phyloP scores from a whole-genome alignment of 2,113 vertebrate species.

The Odocoileus virginianus region DNA sequence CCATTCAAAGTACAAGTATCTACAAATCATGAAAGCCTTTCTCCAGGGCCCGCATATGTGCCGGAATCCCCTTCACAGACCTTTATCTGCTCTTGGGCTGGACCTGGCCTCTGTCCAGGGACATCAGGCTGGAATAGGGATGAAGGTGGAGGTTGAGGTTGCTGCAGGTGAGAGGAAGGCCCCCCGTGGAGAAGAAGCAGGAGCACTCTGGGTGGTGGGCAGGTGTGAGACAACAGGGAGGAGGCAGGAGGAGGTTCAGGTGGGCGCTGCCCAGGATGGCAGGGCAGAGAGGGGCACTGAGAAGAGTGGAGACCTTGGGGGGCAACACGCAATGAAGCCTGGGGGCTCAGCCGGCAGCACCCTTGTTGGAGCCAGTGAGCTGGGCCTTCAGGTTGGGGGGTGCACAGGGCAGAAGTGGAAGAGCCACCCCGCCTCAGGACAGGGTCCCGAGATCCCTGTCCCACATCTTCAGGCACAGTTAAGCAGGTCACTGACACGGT shows the following conservation, averaged over 20 bases:
- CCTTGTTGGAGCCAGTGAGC: background rate
- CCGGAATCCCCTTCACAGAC: rapidly evolving
- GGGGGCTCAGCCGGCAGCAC: rapidly evolving
- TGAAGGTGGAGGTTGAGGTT: rapidly evolving
- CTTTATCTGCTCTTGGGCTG: background rate
- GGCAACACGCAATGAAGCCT: rapidly evolving
- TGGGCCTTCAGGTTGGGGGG: background rate
- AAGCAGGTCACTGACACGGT: too few relatives aligned
- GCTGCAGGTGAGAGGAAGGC: background rate
- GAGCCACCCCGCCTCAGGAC: background rate
- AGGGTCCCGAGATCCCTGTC: background rate
- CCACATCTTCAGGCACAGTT: too few relatives aligned
- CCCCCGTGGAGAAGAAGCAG: background rate
- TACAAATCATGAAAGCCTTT: background rate
- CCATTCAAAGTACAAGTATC: background rate
- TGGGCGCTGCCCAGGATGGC: background rate
- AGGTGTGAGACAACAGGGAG: background rate
- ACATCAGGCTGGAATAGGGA: background rate
- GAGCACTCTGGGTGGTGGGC: background rate
- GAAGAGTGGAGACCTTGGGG: background rate
- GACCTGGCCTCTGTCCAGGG: background rate
- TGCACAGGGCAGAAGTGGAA: background rate
- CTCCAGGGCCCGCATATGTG: background rate
- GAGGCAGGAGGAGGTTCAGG: background rate
- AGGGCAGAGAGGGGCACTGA: background rate